phyloP scores from a whole-genome alignment of 2,113 vertebrate species.

The Megaceryle torquata region DNA sequence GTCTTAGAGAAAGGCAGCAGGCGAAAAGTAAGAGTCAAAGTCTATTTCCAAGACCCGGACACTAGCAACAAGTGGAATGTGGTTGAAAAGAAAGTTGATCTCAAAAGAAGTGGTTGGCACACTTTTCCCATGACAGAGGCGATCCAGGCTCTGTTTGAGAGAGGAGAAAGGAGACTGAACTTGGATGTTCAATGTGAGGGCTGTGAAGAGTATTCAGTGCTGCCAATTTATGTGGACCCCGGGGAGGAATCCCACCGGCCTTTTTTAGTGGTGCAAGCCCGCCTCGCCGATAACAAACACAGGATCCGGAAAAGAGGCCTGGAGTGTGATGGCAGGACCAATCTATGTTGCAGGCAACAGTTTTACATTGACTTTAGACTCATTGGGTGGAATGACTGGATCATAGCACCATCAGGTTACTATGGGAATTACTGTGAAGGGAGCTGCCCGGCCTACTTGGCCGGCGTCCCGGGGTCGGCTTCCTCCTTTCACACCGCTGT shows the following conservation, averaged over 20 bases:
- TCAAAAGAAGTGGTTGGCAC: slow-evolving; percentile 97
- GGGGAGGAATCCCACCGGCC: slow-evolving; percentile 92
- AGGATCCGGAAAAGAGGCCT: slow-evolving; percentile 96
- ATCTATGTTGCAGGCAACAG: slow-evolving; percentile 97
- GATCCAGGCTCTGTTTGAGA: slow-evolving; percentile 86
- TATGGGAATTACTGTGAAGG: slow-evolving; percentile 99
- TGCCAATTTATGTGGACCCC: slow-evolving; percentile 88
- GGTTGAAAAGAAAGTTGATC: slow-evolving; percentile 94
- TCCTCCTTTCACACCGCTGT: slow-evolving; percentile 98
- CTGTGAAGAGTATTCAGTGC: slow-evolving; percentile 86
- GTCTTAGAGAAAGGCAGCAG: slow-evolving; percentile 89
- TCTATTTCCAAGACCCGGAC: slow-evolving; percentile 88
- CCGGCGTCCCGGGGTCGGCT: slow-evolving; percentile 92
- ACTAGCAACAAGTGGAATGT: slow-evolving; percentile 81
- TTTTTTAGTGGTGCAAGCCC: slow-evolving; percentile 93
- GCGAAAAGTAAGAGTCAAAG: slow-evolving; percentile 90
- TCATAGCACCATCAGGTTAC: slow-evolving; percentile 97
- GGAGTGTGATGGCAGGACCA: slow-evolving; percentile 94
- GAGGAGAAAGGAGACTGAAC: slow-evolving; percentile 88
- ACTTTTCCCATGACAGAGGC: slow-evolving; percentile 94
- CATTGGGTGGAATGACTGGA: slow-evolving; percentile 99
- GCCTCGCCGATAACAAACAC: slow-evolving; percentile 89
- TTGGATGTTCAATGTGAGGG: slow-evolving; percentile 93
- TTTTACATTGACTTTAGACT: slow-evolving; percentile 99
- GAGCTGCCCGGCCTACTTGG: slow-evolving; percentile 97